Evolutionary conservation across 2,797 vertebrate species (phyloP), one percentile per base, ranked within the genome.

Genomic region (Leptatherina wallacei): DNA sequence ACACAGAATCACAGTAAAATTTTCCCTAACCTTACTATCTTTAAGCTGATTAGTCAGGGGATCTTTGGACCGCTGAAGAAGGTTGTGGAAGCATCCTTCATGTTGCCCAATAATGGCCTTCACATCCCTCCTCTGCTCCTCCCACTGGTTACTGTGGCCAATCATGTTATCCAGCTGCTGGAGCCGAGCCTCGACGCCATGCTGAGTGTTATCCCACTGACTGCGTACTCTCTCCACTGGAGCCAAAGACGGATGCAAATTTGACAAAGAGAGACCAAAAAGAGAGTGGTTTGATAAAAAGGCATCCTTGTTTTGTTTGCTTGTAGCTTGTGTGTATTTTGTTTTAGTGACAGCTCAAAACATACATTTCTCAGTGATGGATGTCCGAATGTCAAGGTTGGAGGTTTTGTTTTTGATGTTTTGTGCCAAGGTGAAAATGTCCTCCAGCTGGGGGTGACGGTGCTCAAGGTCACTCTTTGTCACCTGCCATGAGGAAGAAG

Each of bases 321-420:
- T 6, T 22, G 3, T 8, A 61, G n/a, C 20, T 52, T 16, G 10
- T 32, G 10, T 51, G 56, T 32, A 9, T 24, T 27, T 22, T 18
- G 3, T 30, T 20, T 54, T n/a, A 27, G 9, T 14, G 8, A 22
- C 32, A 51, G 8, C 22, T 70, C n/a, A 71, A n/a, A 27, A 71
- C 90, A 0, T 83, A 99, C 98, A 49, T 92, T 98, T 98, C 90
- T 98, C 98, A 40, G 97, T 97, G 62, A 99, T 98, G 64, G 96
- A 96, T 56, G 96, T 96, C 72, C 98, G 96, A 38, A 98, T 86
- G 0, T 98, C 98, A 60, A 96, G 91, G 89, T 97, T 96, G 11
- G 97, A 99, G 11, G 98, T 96, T 92, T 99, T 99, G 87, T 99
- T 99, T 93, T 99, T 99, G 91, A 97, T 95, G 92, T 99, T 99